Evolutionary conservation across 53 echinoderm and acorn worm genomes (phyloP).

Genomic region (Zoroaster sp.): DNA sequence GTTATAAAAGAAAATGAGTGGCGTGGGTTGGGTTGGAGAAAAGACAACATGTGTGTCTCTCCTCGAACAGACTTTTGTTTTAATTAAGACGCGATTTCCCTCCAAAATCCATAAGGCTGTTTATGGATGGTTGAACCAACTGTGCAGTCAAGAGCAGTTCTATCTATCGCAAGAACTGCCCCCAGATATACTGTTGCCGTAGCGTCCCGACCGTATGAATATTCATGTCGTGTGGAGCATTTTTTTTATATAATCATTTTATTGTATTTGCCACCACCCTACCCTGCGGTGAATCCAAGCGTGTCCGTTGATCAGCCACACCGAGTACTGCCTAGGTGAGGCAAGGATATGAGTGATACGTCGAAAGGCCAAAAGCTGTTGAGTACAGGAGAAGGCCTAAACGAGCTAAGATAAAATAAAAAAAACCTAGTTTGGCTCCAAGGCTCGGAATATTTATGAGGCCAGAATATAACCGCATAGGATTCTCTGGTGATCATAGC

Average conservation of each 20-base stretch:
- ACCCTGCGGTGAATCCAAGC: slow-evolving; percentile 35
- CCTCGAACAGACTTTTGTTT: background rate
- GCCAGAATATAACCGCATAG: background rate
- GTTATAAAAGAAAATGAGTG: too few relatives aligned
- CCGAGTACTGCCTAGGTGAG: background rate
- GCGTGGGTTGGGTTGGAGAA: background rate
- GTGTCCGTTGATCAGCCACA: slow-evolving; percentile 13
- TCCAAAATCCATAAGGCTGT: background rate
- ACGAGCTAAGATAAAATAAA: background rate
- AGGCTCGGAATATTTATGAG: background rate
- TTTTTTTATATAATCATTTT: background rate
- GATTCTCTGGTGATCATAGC: background rate
- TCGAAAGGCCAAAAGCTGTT: slow-evolving; percentile 17
- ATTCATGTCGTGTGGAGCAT: background rate
- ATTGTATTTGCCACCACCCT: slow-evolving; percentile 22
- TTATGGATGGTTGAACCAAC: background rate
- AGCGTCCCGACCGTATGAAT: background rate
- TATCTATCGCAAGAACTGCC: background rate
- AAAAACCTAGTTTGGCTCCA: background rate
- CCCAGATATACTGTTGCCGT: background rate
- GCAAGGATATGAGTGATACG: background rate
- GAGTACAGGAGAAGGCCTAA: background rate
- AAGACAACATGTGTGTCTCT: background rate
- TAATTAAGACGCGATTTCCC: too few relatives aligned
- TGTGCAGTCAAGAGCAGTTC: background rate